Conservation (phyloP, 2,888 invertebrate species). For the Rhagonycha lutea region DNA sequence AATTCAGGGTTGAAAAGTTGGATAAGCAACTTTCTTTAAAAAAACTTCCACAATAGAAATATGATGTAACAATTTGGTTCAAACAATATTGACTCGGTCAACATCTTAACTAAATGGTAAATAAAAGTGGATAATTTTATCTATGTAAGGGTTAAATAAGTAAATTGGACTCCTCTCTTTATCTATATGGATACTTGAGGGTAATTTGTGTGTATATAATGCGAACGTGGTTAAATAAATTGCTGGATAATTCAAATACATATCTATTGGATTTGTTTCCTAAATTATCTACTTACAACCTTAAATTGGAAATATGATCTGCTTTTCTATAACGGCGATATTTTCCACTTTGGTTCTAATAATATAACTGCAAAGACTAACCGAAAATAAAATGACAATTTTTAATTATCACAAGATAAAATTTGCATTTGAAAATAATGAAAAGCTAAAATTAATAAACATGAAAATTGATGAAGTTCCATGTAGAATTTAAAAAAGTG, state of each 20-base stretch:
- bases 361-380: background rate
- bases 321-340: background rate
- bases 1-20: background rate
- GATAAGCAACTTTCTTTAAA: background rate
- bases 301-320: background rate
- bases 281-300: background rate
- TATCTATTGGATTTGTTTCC: background rate
- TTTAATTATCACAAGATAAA: background rate
- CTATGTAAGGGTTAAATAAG: too few relatives aligned
- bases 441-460: background rate
- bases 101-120: too few relatives aligned
- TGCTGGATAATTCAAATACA: background rate
- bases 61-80: background rate
- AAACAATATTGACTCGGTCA: too few relatives aligned
- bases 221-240: background rate
- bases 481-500: too few relatives aligned
- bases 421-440: background rate
- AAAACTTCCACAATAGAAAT: background rate
- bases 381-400: background rate
- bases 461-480: too few relatives aligned
- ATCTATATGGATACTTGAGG: background rate
- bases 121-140: too few relatives aligned
- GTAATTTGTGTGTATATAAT: background rate
- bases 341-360: background rate
- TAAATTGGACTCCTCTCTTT: too few relatives aligned